phyloP scores from a whole-genome alignment of 2,797 vertebrate genomes.

The Lutra lutra region DNA sequence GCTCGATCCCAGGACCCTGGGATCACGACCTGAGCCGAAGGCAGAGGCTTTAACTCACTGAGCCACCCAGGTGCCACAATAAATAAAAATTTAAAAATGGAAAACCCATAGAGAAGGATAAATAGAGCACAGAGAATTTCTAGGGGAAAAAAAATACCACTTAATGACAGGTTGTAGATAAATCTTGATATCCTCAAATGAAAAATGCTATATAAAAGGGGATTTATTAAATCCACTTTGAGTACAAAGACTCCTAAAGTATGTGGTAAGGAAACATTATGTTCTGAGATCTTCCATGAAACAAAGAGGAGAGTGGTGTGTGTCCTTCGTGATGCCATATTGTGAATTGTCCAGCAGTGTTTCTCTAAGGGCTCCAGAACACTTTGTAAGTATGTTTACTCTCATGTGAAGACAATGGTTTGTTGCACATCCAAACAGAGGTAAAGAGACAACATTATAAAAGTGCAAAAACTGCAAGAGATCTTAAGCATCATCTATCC shows the following conservation, averaged over 20 bases:
- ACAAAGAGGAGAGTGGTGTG: not conserved
- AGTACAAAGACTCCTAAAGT: not conserved
- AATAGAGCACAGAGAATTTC: not conserved
- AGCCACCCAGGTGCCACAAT: not conserved
- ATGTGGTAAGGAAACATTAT: not conserved
- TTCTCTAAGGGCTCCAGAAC: not conserved
- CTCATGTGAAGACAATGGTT: not conserved
- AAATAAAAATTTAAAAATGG: not conserved
- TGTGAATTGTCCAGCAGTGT: not conserved
- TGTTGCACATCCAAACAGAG: not conserved
- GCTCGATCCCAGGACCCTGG: no score
- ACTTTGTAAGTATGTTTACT: not conserved
- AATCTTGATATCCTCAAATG: conserved; percentile 20
- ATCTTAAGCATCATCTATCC: not conserved
- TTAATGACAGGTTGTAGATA: not conserved
- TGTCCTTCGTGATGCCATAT: not conserved
- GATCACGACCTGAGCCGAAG: no score
- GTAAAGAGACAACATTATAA: not conserved
- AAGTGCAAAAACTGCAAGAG: not conserved
- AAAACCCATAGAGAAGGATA: not conserved
- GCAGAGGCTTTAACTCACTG: no score
- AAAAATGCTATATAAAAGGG: conserved; percentile 14
- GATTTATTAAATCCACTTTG: not conserved
- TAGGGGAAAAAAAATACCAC: not conserved
- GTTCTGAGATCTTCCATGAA: not conserved